Evolutionary conservation across 2,113 vertebrate genomes (phyloP), one percentile per base, ranked within the genome.

Genomic region (Microtus ochrogaster): DNA sequence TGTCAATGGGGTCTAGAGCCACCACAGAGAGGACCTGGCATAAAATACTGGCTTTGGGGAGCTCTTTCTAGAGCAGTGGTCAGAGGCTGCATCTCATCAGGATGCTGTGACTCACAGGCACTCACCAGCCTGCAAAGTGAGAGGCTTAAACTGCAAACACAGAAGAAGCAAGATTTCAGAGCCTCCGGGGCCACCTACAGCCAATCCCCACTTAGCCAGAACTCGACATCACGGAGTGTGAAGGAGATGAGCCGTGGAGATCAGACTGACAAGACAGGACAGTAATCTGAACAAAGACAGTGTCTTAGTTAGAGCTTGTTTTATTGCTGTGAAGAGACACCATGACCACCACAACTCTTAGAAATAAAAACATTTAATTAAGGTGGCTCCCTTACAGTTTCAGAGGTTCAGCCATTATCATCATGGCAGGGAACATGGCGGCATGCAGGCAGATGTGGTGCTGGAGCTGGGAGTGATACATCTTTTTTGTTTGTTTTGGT

Each of bases 131-230:
- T 7, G 13, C 24, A 61, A n/a, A 21, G 0, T 11, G 13, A 41
- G 68, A 93, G 30, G 21, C 44, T 21, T 84, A 17, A 65, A 58
- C 58, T 77, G 16, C 74, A 84, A 12, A 24, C 24, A 47, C n/a
- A 36, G 12, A 0, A 55, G 30, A 74, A 90, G 72, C 0, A 90
- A 96, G 55, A 24, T 6, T 49, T 47, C 7, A 82, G 39, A 52
- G 33, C 36, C 55, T n/a, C 14, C 2, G 0, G 9, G 19, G 39
- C 0, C 1, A 36, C 30, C 49, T 39, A 3, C 12, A 39, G 66
- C 36, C 88, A 92, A 84, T 0, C 7, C 3, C 30, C 21, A 16
- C 47, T 88, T 44, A 39, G 33, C 44, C 17, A 16, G 70, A 73
- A 66, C 55, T 28, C 24, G 49, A 55, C 36, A 61, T 26, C 81